These are phyloP conservation scores for Coptotermes formosanus DNA, from an alignment of 1,140 invertebrate genomes.

Conservation along the genomic window DNA sequence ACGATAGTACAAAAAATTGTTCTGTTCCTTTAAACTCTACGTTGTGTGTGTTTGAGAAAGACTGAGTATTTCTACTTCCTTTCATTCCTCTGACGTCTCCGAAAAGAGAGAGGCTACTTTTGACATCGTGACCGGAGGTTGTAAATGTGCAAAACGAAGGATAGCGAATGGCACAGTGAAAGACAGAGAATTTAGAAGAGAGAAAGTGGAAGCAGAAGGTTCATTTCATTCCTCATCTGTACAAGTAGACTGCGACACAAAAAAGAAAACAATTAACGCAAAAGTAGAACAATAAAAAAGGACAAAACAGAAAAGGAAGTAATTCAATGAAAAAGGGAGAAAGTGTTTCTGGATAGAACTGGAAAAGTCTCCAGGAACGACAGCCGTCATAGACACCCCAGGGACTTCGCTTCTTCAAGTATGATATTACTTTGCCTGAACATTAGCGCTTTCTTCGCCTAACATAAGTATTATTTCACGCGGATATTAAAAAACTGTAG, in stretches of 20 bases:
- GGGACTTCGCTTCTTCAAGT: background rate
- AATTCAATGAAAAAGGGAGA: background rate
- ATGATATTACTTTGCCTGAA: no score
- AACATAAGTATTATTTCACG: no score
- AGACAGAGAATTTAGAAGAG: background rate
- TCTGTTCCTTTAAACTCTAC: background rate
- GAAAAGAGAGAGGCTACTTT: background rate
- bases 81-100: background rate
- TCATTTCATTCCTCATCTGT: background rate
- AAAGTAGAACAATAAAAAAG: background rate
- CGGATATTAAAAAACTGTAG: no score
- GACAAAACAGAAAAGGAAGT: background rate
- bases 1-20: background rate
- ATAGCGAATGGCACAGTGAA: background rate
- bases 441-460: no score
- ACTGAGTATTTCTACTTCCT: background rate
- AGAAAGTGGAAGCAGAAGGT: background rate
- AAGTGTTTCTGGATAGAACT: background rate
- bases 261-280: background rate
- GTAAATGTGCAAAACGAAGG: background rate
- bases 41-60: background rate
- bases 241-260: background rate
- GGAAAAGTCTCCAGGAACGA: background rate
- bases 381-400: background rate
- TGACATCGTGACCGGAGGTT: background rate